Evolutionary conservation across 2,113 vertebrate genomes (phyloP).

Genomic region (Nothoprocta pentlandii): DNA sequence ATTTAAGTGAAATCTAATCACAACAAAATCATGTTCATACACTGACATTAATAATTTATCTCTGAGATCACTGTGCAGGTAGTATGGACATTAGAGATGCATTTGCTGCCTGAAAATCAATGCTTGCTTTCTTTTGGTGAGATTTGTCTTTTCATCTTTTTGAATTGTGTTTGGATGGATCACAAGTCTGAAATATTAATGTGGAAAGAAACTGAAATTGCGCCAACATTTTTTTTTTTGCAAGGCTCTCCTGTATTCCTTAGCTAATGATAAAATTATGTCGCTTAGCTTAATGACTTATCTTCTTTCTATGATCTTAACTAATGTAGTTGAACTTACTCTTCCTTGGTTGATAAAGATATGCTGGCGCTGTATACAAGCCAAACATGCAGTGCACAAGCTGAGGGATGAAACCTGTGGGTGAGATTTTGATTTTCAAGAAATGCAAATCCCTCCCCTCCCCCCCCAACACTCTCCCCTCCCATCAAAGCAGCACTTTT

Average conservation of each 20-base stretch:
- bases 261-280: not conserved
- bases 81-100: slow-evolving; percentile 66
- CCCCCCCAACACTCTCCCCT: not conserved
- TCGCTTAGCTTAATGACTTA: slow-evolving; percentile 28
- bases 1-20: slow-evolving; percentile 82
- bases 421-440: not conserved
- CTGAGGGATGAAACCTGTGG: not conserved
- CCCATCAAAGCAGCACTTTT: not conserved
- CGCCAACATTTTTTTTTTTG: not conserved
- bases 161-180: slow-evolving; percentile 45
- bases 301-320: not conserved
- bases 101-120: slow-evolving; percentile 62
- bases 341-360: not conserved
- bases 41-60: slow-evolving; percentile 82
- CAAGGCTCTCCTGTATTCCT: not conserved
- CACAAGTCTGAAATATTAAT: slow-evolving; percentile 55
- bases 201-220: slow-evolving; percentile 37
- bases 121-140: slow-evolving; percentile 48
- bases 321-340: not conserved
- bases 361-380: not conserved
- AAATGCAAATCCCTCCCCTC: not conserved
- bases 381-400: not conserved
- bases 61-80: slow-evolving; percentile 74
- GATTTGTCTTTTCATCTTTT: slow-evolving; percentile 54
- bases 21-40: slow-evolving; percentile 83